Evolutionary conservation across 2,113 vertebrate genomes (phyloP).

Genomic region (Heptranchias perlo): DNA sequence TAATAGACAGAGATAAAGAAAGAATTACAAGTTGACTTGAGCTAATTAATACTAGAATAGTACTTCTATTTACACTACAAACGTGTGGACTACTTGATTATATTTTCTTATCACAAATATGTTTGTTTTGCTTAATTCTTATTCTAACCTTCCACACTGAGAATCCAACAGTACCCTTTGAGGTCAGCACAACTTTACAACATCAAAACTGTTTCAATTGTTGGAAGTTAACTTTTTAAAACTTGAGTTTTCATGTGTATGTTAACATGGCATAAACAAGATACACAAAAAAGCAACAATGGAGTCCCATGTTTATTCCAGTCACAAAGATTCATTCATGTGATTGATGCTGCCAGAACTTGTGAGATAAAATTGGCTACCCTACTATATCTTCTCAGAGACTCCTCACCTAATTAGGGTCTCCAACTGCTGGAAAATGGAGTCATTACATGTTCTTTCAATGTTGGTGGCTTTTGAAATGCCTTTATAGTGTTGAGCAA

Average conservation of each 20-base stretch:
- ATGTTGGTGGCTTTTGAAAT: not conserved
- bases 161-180: not conserved
- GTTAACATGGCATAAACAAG: not conserved
- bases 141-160: not conserved
- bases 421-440: not conserved
- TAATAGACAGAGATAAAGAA: slow-evolving; percentile 47
- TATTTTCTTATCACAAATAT: not conserved
- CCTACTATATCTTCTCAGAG: not conserved
- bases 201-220: not conserved
- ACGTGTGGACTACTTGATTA: too few relatives aligned
- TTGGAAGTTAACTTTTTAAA: not conserved
- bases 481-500: not conserved
- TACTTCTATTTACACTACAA: not conserved
- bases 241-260: not conserved
- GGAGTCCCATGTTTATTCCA: not conserved
- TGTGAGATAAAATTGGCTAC: not conserved
- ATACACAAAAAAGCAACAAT: not conserved
- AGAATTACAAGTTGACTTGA: slow-evolving; percentile 37
- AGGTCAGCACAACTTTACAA: not conserved
- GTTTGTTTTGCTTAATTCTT: too few relatives aligned
- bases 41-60: too few relatives aligned
- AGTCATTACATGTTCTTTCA: not conserved
- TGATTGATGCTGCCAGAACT: not conserved
- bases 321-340: not conserved
- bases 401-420: not conserved